Evolutionary conservation across 2,888 invertebrate genomes (phyloP).

Genomic region (Lepidocyrtinus sp.): DNA sequence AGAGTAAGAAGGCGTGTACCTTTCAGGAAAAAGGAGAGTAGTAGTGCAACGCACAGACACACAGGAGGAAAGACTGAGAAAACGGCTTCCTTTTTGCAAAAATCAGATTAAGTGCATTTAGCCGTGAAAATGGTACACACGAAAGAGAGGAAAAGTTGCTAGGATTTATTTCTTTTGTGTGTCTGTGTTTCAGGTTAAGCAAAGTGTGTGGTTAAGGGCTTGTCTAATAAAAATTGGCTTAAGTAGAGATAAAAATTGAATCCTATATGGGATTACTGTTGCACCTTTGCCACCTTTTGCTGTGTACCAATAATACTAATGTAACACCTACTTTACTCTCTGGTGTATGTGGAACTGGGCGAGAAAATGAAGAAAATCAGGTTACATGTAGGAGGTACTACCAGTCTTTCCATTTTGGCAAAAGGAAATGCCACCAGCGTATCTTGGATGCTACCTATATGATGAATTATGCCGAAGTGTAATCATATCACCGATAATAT

Average conservation of each 20-base stretch:
- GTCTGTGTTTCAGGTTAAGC: not conserved
- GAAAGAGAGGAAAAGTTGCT: not conserved
- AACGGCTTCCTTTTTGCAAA: conserved; percentile 20
- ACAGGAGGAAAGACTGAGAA: not conserved
- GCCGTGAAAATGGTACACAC: conserved; percentile 2
- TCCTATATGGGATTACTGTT: not conserved
- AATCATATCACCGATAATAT: not conserved
- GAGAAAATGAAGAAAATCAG: not conserved
- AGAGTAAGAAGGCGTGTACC: too few species aligned
- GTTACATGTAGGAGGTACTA: not conserved
- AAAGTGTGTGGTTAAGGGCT: not conserved
- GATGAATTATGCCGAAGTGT: not conserved
- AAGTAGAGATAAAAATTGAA: not conserved
- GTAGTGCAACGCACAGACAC: not conserved
- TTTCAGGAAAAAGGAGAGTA: not conserved
- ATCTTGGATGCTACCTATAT: not conserved
- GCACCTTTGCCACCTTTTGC: not conserved
- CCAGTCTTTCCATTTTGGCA: not conserved
- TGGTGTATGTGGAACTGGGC: not conserved
- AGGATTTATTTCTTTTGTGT: not conserved
- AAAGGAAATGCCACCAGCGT: not conserved
- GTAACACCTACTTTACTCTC: not conserved
- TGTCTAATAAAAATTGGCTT: not conserved
- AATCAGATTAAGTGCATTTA: conserved; percentile 39
- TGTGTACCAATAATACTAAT: not conserved